Conservation (phyloP, 2,113 vertebrate genomes). For the Pogona vitticeps region DNA sequence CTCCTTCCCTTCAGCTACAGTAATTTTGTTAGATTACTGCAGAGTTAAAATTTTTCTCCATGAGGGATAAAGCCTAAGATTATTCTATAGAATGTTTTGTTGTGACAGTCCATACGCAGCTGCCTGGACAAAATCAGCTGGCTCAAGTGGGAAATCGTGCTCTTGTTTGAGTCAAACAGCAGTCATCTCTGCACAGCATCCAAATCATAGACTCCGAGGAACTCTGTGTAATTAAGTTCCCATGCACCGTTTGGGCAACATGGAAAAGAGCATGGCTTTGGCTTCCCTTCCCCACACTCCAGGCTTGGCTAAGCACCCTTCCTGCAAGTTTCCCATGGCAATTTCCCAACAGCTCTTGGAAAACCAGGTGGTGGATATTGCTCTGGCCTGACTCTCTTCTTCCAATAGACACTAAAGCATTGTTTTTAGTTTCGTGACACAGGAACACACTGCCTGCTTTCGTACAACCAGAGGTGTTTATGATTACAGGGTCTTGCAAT, state of each 20-base stretch:
- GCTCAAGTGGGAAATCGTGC: constrained; percentile 5
- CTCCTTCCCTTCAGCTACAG: no score
- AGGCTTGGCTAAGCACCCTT: constrained; percentile 21
- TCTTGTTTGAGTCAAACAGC: neutral
- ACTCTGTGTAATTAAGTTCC: constrained; percentile 15
- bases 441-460: constrained; percentile 7
- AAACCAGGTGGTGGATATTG: constrained; percentile 7
- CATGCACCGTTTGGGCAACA: constrained; percentile 33
- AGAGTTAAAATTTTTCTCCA: no score
- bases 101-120: neutral
- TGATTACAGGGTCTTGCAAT: neutral
- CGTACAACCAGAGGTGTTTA: neutral
- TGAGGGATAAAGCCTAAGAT: neutral
- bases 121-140: constrained; percentile 25
- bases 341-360: constrained; percentile 33
- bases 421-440: neutral
- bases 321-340: neutral
- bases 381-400: constrained; percentile 29
- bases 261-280: neutral
- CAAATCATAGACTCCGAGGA: neutral
- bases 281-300: neutral
- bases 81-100: neutral
- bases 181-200: neutral
- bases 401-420: neutral
- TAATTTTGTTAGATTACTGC: no score